Conservation (phyloP, 2,113 vertebrate species). For the Aplodontia rufa region DNA sequence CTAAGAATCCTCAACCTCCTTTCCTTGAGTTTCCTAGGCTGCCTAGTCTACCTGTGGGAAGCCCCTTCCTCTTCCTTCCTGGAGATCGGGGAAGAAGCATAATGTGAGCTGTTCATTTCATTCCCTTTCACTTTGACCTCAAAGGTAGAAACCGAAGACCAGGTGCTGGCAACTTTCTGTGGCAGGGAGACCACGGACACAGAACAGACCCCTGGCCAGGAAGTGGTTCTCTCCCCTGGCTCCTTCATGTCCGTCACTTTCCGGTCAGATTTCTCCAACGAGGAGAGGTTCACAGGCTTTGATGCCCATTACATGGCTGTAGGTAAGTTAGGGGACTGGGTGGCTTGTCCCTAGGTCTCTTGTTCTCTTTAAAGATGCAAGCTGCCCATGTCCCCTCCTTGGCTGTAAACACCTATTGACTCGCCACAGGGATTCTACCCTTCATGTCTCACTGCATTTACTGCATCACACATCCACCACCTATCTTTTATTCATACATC, state of each 20-base stretch:
- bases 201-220: slow-evolving; percentile 89
- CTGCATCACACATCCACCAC: neutral
- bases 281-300: slow-evolving; percentile 94
- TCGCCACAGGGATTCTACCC: neutral
- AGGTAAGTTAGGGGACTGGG: slow-evolving; percentile 85
- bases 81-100: neutral
- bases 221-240: slow-evolving; percentile 87
- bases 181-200: slow-evolving; percentile 93
- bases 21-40: neutral
- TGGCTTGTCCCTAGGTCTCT: neutral
- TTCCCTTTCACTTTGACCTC: slow-evolving; percentile 58
- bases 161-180: slow-evolving; percentile 92
- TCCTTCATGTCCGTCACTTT: slow-evolving; percentile 90
- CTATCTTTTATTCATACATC: neutral
- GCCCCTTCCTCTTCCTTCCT: neutral
- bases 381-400: neutral
- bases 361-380: neutral
- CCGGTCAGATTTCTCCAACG: slow-evolving; percentile 95
- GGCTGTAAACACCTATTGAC: neutral
- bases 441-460: neutral
- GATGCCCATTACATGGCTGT: slow-evolving; percentile 93
- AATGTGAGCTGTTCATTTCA: neutral
- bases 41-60: neutral
- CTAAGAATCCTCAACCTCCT: neutral
- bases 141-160: slow-evolving; percentile 91